Base-by-base conservation (phyloP, 2,888 invertebrate genomes). In the Macropis europaea region DNA sequence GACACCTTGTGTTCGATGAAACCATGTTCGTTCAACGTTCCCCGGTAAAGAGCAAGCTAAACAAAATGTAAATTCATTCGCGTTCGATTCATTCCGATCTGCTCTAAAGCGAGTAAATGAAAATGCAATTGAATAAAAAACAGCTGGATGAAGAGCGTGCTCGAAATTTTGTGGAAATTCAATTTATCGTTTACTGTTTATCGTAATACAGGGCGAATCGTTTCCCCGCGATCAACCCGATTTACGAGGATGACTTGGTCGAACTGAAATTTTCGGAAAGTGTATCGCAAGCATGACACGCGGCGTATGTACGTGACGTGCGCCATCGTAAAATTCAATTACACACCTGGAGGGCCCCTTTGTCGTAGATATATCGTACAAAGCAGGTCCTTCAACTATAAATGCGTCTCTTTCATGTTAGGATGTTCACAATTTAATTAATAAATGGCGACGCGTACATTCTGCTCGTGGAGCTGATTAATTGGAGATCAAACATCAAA, bases 131-230 rank as follows among this genome's bases (percentile, higher is more conserved):
- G n/a, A 42, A n/a, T n/a, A n/a, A 45, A 45, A 54, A 34, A 45
- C 19, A 32, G 19, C 22, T 54, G 13, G 15, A 38, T 54, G n/a
- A n/a, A n/a, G n/a, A n/a, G n/a, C n/a, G n/a, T n/a, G n/a, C n/a
- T n/a, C n/a, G n/a, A n/a, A n/a, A n/a, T n/a, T n/a, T n/a, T n/a
- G n/a, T n/a, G 15, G 1, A 28, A 54, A 54, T 62, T 54, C 34
- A 62, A 54, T 62, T 45, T 53, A 22, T 15, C 54, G n/a, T 45
- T n/a, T n/a, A n/a, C n/a, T 54, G 28, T 54, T 62, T 62, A 15
- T 28, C n/a, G 28, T 30, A 40, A 43, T 19, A 22, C 19, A 24
- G 32, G 24, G n/a, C 7, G 30, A 7, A 15, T 34, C 19, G 19
- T 53, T 45, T 9, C 28, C 3, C n/a, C 1, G 36, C 13, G 30